Conservation (phyloP, 2,888 invertebrate species). For the Drosophila mettleri region DNA sequence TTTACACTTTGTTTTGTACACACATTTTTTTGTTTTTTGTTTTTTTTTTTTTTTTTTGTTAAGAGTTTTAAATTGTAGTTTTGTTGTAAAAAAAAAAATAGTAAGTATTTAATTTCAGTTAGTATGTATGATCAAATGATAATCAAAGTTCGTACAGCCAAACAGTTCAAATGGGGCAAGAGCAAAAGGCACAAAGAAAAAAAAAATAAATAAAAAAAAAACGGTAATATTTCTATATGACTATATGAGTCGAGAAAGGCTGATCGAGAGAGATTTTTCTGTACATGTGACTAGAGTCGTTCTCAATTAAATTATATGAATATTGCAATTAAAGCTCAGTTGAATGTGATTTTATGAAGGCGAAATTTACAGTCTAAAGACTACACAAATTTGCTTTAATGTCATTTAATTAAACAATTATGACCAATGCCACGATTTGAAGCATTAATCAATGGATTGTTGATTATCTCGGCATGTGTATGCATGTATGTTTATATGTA, state of each 20-base stretch:
- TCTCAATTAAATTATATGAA: not conserved
- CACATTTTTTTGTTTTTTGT: conserved; percentile 68
- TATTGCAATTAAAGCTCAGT: not conserved
- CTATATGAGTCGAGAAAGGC: not conserved
- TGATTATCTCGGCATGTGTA: conserved; percentile 14
- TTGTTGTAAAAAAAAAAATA: conserved; percentile 21
- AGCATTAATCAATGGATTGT: conserved; percentile 19
- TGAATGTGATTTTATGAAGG: not conserved
- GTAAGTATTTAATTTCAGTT: conserved; percentile 27
- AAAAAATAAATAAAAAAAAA: not conserved
- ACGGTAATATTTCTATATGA: conserved; percentile 8
- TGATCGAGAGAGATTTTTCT: too few species aligned
- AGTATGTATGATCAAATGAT: conserved; percentile 33
- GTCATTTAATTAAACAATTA: not conserved
- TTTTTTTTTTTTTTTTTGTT: conserved; percentile 62
- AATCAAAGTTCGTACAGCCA: conserved; percentile 40
- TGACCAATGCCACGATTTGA: conserved; percentile 12
- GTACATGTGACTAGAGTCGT: too few species aligned
- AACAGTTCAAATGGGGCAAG: conserved; percentile 43
- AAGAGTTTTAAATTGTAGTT: conserved; percentile 47
- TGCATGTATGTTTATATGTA: conserved; percentile 37
- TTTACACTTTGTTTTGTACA: conserved; percentile 79
- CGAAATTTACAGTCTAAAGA: not conserved
- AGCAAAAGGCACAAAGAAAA: conserved; percentile 20
- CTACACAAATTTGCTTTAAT: not conserved